Evolutionary conservation across 1,140 invertebrate species (phyloP).

Genomic region (Brachionus paranguensis): DNA sequence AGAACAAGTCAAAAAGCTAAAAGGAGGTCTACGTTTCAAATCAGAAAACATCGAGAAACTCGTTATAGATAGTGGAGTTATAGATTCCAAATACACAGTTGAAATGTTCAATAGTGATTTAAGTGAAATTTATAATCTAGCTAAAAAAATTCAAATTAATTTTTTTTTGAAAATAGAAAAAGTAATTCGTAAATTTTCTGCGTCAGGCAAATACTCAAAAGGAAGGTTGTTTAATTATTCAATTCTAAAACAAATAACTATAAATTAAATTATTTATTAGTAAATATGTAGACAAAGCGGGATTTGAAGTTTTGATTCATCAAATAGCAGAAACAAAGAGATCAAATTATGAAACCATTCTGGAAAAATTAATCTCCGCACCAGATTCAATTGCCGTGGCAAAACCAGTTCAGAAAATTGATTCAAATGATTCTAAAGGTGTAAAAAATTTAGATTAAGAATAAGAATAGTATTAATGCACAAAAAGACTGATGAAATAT

Average conservation of each 20-base stretch:
- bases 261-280: neutral
- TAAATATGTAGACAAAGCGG: neutral
- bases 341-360: neutral
- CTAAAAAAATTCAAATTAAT: neutral
- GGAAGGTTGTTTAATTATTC: neutral
- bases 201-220: neutral
- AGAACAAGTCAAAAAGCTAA: neutral
- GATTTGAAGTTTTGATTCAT: neutral
- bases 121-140: neutral
- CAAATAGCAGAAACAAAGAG: neutral
- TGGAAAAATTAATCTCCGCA: neutral
- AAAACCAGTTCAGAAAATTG: neutral
- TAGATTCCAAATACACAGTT: neutral
- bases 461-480: neutral
- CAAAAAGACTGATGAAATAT: neutral
- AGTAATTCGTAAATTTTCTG: neutral
- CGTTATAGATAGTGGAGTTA: neutral
- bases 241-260: neutral
- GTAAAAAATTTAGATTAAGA: neutral
- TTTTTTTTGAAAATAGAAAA: neutral
- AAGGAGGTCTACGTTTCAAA: neutral
- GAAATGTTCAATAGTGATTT: neutral
- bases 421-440: neutral
- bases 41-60: neutral
- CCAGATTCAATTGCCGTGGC: neutral